A percentile compares a stretch with the other conserved stretches of the same genome.
Conservation (phyloP, 2,888 invertebrate genomes). For the Parapristionchus giblindavisi region DNA sequence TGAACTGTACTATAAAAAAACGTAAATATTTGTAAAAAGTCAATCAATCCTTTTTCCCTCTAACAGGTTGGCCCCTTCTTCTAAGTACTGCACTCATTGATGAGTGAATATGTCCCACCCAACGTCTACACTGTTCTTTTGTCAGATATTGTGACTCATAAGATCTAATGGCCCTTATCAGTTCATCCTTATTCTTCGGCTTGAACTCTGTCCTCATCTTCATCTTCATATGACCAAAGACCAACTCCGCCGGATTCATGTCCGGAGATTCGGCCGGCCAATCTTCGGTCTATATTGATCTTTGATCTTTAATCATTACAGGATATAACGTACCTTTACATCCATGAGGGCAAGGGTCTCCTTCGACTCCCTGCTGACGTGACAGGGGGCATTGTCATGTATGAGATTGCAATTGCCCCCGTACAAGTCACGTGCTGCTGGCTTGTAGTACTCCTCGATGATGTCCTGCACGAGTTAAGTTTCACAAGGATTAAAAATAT, state of each 20-base stretch:
- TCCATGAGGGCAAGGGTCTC: background rate
- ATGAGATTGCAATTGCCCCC: background rate
- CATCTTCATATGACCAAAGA: conserved; percentile 3
- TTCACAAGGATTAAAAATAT: no score
- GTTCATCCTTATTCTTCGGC: conserved; percentile 5
- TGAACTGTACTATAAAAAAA: no score
- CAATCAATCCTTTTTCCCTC: background rate
- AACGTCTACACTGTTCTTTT: background rate
- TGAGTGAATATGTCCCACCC: background rate
- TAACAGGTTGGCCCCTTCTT: background rate
- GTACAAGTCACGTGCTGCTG: background rate
- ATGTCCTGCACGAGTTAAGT: background rate
- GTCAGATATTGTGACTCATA: background rate
- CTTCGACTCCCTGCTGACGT: background rate
- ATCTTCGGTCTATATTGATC: background rate
- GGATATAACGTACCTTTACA: background rate
- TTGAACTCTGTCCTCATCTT: background rate
- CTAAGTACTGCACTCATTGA: background rate
- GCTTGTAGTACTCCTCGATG: conserved; percentile 3
- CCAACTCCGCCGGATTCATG: background rate
- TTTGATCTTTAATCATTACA: no score
- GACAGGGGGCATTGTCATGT: background rate
- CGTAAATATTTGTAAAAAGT: no score
- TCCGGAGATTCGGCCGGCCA: conserved; percentile 22
- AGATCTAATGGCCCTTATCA: background rate